Evolutionary conservation across 2,888 invertebrate genomes (phyloP).

Genomic region (Stegana nigrithorax): DNA sequence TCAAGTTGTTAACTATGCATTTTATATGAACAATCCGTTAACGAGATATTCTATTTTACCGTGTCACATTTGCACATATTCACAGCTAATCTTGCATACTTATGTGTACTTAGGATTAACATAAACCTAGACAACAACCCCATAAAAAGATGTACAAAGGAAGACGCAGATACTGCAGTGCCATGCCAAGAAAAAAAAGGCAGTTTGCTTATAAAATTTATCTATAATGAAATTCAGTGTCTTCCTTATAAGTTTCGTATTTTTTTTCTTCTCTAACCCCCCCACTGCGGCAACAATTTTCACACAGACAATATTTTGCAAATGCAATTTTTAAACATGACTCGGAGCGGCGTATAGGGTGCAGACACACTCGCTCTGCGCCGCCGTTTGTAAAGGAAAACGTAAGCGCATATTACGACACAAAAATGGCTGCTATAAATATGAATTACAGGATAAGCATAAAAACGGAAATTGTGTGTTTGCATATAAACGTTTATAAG

Average conservation of each 20-base stretch:
- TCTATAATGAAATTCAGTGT: constrained; percentile 50
- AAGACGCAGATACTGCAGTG: too few relatives aligned
- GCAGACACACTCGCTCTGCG: too few relatives aligned
- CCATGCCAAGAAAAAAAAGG: constrained; percentile 2
- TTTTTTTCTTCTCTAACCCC: background rate
- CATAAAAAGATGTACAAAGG: too few relatives aligned
- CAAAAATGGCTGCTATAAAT: constrained; percentile 62
- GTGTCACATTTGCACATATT: too few relatives aligned
- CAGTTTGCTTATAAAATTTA: constrained; percentile 50
- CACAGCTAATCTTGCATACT: too few relatives aligned
- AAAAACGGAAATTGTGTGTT: constrained; percentile 66
- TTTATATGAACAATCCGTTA: too few relatives aligned
- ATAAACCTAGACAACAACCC: too few relatives aligned
- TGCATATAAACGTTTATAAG: constrained; percentile 14
- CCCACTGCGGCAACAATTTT: constrained; percentile 8
- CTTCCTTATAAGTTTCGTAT: background rate
- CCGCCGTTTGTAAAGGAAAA: too few relatives aligned
- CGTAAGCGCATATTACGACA: constrained; percentile 35
- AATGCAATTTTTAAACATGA: constrained; percentile 53
- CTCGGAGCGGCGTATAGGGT: background rate
- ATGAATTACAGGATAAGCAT: constrained; percentile 67
- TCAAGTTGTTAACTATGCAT: too few relatives aligned
- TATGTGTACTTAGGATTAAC: too few relatives aligned
- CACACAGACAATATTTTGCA: constrained; percentile 22
- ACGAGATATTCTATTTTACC: too few relatives aligned